These are phyloP conservation scores for Cetonia aurata DNA, from an alignment of 2,888 invertebrate genomes.

Conservation along the genomic window DNA sequence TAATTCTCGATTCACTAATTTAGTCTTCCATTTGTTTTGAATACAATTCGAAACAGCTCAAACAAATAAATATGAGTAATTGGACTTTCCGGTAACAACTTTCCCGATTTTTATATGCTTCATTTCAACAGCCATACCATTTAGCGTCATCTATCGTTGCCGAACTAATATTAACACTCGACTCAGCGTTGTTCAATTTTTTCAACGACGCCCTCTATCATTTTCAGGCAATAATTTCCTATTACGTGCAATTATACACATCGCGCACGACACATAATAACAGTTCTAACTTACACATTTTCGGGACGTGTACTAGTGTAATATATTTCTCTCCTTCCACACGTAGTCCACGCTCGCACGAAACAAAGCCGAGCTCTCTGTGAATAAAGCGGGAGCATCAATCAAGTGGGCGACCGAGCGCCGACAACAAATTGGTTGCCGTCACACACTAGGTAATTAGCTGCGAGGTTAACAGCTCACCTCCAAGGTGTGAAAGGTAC, in stretches of 20 bases:
- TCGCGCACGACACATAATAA: constrained; percentile 28
- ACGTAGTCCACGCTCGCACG: constrained; percentile 2
- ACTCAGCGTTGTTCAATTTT: constrained; percentile 8
- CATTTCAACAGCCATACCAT: not conserved
- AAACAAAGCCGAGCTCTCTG: constrained; percentile 11
- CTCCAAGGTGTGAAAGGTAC: constrained; percentile 50
- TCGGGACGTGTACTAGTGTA: constrained; percentile 5
- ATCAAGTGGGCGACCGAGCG: constrained; percentile 47
- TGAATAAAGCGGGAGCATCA: constrained; percentile 45
- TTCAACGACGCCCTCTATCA: constrained; percentile 1
- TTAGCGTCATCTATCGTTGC: not conserved
- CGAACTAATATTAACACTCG: constrained; percentile 26
- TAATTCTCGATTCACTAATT: no score
- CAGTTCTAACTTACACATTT: constrained; percentile 39
- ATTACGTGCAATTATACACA: constrained; percentile 24
- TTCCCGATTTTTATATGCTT: not conserved
- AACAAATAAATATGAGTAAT: no score
- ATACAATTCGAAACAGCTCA: no score
- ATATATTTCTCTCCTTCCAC: constrained; percentile 16
- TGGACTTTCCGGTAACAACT: not conserved
- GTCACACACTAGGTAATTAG: constrained; percentile 51
- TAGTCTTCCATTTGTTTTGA: no score
- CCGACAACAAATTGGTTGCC: constrained; percentile 52
- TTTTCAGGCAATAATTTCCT: constrained; percentile 35
- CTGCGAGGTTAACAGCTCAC: constrained; percentile 51